Evolutionary conservation across 2,113 vertebrate genomes (phyloP).

Genomic region (Synodontis membranacea): DNA sequence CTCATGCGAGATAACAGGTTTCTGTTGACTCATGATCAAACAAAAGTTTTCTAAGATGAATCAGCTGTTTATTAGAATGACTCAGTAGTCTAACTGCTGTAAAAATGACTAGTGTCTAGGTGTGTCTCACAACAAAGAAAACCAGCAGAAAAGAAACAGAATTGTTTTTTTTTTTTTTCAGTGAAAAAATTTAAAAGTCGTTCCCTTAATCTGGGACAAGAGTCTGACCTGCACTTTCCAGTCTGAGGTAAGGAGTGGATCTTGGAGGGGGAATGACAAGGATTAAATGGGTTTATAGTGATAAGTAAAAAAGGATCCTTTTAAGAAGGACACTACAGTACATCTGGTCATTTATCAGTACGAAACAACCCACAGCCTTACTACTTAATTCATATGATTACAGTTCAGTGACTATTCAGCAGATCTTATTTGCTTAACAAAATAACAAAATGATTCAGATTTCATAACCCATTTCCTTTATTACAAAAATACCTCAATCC

Average conservation of each 20-base stretch:
- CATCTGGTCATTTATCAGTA: background rate
- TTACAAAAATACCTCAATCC: background rate
- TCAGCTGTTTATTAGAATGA: background rate
- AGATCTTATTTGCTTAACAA: background rate
- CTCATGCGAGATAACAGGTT: background rate
- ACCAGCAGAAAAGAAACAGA: background rate
- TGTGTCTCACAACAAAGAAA: background rate
- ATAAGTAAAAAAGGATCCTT: background rate
- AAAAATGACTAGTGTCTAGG: background rate
- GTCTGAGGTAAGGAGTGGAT: background rate
- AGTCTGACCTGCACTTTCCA: background rate
- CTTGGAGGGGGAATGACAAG: background rate
- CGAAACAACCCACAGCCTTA: no score
- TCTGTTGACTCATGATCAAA: background rate
- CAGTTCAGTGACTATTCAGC: background rate
- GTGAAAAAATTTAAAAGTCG: background rate
- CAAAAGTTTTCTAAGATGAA: background rate
- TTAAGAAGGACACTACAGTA: background rate
- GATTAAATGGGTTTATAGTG: background rate
- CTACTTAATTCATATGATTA: background rate
- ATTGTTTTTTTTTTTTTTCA: no score
- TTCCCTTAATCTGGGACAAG: background rate
- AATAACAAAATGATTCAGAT: background rate
- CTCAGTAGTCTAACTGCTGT: background rate
- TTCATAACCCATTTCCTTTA: background rate